Evolutionary conservation across 2,113 vertebrate species (phyloP), one percentile per base, ranked within the genome.

Genomic region (Scomber japonicus): DNA sequence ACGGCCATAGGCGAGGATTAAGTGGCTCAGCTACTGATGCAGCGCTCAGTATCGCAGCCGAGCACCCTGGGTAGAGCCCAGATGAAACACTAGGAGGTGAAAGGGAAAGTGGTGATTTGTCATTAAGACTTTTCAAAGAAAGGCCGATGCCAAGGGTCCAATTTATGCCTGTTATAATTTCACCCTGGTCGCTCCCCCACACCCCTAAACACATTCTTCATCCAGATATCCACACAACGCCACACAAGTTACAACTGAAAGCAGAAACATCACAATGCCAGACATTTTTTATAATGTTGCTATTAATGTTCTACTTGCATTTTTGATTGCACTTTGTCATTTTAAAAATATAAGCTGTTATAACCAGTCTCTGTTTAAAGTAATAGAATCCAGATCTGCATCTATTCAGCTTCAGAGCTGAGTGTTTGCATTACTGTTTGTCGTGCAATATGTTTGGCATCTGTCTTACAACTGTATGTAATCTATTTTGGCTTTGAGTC

Each of bases 41-140:
- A 81, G 88, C 63, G 35, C 84, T 90, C 71, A 57, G 83, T 80
- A 66, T 76, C 55, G n/a, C 81, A 85, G 88, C 85, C 67, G 83
- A 86, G 87, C 83, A 92, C 79, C 81, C 82, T 80, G 87, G 75
- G 91, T 86, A 90, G 83, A 90, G 75, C 71, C 59, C 84, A 89
- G 87, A 90, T 82, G 90, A 90, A 93, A 93, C 92, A 84, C 87
- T 79, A 92, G 89, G 86, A 90, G 88, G 84, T 90, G 88, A 88
- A 90, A 93, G 80, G 85, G 87, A 93, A 94, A 95, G 90, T 91
- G 91, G 92, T 92, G 85, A 94, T 94, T 94, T 94, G 92, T 94
- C 94, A 94, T 93, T 94, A 93, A 78, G 88, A 86, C 84, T 89
- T 93, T 92, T 94, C 90, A 92, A 93, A 93, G 89, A 89, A 89